These are phyloP conservation scores for Periphyllus acericola DNA, from an alignment of 2,888 invertebrate species.

Conservation along the genomic window DNA sequence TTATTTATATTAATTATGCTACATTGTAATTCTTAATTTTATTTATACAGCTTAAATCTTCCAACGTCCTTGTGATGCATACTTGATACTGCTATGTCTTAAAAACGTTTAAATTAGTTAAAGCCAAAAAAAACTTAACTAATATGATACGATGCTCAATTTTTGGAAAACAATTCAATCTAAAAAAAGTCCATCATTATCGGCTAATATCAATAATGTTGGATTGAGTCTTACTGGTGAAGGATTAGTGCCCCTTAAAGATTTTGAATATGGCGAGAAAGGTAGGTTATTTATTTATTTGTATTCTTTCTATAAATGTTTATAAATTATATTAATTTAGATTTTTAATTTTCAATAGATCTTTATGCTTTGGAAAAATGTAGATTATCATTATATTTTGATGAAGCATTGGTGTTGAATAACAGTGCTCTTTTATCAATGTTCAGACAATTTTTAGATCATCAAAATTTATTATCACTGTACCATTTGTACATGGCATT, in stretches of 20 bases:
- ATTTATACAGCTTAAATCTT: neutral
- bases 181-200: conserved; percentile 53
- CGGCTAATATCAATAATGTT: conserved; percentile 46
- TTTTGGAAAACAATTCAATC: conserved; percentile 76
- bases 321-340: neutral
- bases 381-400: conserved; percentile 49
- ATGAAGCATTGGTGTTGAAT: conserved; percentile 51
- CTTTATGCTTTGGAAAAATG: conserved; percentile 61
- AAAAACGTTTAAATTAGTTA: conserved; percentile 5
- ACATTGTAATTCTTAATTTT: neutral
- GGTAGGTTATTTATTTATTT: conserved; percentile 39
- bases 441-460: conserved; percentile 62
- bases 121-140: conserved; percentile 35
- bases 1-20: neutral
- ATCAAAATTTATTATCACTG: conserved; percentile 47
- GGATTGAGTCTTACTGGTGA: conserved; percentile 30
- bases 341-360: conserved; percentile 49
- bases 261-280: conserved; percentile 48
- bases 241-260: conserved; percentile 59
- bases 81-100: neutral
- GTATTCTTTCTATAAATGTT: neutral
- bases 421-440: conserved; percentile 55
- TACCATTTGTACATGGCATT: conserved; percentile 55
- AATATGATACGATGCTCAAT: conserved; percentile 74
- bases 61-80: neutral